Percentiles rank a stretch among this genome's conserved stretches.
Evolutionary conservation across 2,797 vertebrate genomes (phyloP).

Genomic region (Lithobates pipiens): DNA sequence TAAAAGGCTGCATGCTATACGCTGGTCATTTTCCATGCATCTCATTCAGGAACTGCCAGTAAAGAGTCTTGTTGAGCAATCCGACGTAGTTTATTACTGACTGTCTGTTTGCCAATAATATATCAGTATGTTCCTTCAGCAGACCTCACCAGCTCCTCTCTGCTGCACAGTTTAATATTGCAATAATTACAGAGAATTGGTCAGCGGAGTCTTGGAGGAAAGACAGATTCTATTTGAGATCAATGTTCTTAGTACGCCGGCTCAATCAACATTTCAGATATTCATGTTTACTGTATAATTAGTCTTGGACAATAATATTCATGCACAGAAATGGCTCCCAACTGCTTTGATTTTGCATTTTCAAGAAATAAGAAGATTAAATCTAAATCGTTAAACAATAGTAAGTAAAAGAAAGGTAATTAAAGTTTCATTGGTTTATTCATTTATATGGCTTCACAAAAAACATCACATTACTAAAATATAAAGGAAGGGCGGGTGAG

Average conservation of each 20-base stretch:
- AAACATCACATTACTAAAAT: background rate
- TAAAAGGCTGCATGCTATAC: slow-evolving; percentile 49
- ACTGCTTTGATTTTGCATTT: background rate
- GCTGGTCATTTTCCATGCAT: slow-evolving; percentile 48
- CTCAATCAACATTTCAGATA: slow-evolving; percentile 11
- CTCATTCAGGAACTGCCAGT: slow-evolving; percentile 36
- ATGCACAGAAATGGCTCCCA: slow-evolving; percentile 9
- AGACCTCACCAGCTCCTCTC: slow-evolving; percentile 34
- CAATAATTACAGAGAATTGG: slow-evolving; percentile 49
- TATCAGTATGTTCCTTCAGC: slow-evolving; percentile 32
- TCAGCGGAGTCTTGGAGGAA: slow-evolving; percentile 28
- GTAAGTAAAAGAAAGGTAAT: slow-evolving; percentile 30
- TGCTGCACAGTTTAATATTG: slow-evolving; percentile 21
- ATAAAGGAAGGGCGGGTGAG: no score
- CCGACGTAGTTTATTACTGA: slow-evolving; percentile 30
- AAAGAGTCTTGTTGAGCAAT: slow-evolving; percentile 26
- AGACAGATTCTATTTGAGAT: slow-evolving; percentile 4
- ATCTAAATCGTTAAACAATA: slow-evolving; percentile 14
- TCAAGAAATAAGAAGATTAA: background rate
- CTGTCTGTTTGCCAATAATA: slow-evolving; percentile 25
- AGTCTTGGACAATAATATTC: slow-evolving; percentile 3
- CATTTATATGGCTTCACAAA: background rate
- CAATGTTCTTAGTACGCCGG: background rate
- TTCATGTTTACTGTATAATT: background rate
- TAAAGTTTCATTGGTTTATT: background rate